These are phyloP conservation scores for Opisthograptis luteolata DNA, from an alignment of 2,888 invertebrate genomes.

Conservation along the genomic window DNA sequence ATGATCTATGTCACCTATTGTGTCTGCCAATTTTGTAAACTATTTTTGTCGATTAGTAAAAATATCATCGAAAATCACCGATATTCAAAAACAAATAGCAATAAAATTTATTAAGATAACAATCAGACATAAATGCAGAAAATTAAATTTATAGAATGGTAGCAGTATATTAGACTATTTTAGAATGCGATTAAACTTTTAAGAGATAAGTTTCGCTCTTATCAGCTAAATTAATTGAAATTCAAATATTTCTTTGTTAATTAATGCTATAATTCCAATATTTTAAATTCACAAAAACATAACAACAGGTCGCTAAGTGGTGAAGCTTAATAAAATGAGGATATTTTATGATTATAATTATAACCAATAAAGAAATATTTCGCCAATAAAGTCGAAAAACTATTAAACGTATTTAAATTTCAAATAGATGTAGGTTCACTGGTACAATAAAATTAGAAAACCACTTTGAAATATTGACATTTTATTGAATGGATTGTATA, in stretches of 20 bases:
- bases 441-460: slow-evolving; percentile 33
- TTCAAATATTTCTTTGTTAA: too few species aligned
- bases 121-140: too few species aligned
- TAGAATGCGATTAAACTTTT: too few species aligned
- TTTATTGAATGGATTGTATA: slow-evolving; percentile 39
- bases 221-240: neutral
- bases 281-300: too few species aligned
- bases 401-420: slow-evolving; percentile 22
- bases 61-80: too few species aligned
- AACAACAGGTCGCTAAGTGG: slow-evolving; percentile 3
- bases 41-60: slow-evolving; percentile 38
- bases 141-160: too few species aligned
- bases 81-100: too few species aligned
- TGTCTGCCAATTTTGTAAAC: slow-evolving; percentile 44
- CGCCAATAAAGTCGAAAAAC: slow-evolving; percentile 28
- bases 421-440: slow-evolving; percentile 21
- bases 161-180: too few species aligned
- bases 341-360: slow-evolving; percentile 25
- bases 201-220: too few species aligned
- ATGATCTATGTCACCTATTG: slow-evolving; percentile 53
- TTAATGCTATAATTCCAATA: too few species aligned
- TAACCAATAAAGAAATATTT: slow-evolving; percentile 23
- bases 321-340: slow-evolving; percentile 20
- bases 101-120: too few species aligned
- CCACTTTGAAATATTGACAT: slow-evolving; percentile 30